Percentiles rank a stretch among this genome's conserved stretches.
Evolutionary conservation across 2,888 invertebrate species (phyloP).

Genomic region (Willowsia nigromaculata): DNA sequence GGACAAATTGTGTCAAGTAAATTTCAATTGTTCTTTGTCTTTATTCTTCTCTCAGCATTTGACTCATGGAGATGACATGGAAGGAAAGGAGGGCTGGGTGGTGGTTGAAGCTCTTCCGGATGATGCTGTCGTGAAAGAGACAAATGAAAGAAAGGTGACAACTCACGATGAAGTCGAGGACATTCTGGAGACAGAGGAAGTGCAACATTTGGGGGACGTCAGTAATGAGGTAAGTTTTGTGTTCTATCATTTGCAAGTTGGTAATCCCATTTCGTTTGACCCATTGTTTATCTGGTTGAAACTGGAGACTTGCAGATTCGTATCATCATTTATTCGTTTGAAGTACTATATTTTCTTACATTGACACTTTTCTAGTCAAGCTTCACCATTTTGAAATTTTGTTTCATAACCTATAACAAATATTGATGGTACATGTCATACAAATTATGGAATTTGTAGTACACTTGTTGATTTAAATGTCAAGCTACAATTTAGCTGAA

Average conservation of each 20-base stretch:
- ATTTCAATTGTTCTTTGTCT: background rate
- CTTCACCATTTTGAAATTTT: background rate
- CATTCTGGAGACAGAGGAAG: conserved; percentile 90
- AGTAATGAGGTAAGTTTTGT: conserved; percentile 89
- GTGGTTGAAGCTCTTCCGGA: conserved; percentile 84
- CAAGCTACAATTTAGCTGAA: no score
- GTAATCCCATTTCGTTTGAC: no score
- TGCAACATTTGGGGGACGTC: conserved; percentile 90
- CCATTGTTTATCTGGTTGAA: no score
- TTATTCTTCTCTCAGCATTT: conserved; percentile 81
- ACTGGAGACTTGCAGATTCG: no score
- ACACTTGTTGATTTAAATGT: no score
- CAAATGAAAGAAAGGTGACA: conserved; percentile 88
- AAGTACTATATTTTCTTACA: background rate
- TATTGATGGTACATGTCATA: no score
- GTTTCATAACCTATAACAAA: no score
- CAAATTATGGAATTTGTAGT: no score
- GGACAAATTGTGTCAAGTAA: no score
- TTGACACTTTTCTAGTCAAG: background rate
- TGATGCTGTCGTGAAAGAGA: conserved; percentile 89
- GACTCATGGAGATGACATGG: conserved; percentile 81
- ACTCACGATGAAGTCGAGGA: conserved; percentile 92
- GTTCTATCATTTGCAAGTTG: no score
- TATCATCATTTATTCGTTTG: no score
- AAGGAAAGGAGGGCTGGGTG: conserved; percentile 81